A percentile compares a stretch with the other conserved stretches of the same genome.
phyloP scores from a whole-genome alignment of 2,888 invertebrate genomes.

The Lepetodrilus schrolli region DNA sequence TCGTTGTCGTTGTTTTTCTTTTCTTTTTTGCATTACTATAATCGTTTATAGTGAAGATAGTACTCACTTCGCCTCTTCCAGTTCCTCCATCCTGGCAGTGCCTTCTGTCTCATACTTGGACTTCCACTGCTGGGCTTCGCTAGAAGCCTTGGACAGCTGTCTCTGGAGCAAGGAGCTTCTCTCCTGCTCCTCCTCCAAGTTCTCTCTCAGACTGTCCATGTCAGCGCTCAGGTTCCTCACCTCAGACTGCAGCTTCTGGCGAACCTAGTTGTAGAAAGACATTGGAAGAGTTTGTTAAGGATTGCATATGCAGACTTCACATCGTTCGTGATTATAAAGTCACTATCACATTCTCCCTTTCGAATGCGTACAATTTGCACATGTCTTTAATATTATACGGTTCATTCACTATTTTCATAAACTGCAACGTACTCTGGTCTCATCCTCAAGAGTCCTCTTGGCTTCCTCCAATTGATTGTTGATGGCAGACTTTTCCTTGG shows the following conservation, averaged over 20 bases:
- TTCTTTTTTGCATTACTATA: too few species aligned
- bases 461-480: conserved; percentile 98
- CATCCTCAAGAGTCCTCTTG: conserved; percentile 97
- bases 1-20: too few species aligned
- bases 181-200: conserved; percentile 99
- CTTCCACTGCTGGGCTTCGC: conserved; percentile 97
- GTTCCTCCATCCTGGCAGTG: conserved; percentile 78
- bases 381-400: neutral
- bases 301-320: neutral
- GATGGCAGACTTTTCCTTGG: conserved; percentile 92
- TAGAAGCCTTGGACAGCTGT: conserved; percentile 98
- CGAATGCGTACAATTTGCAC: neutral
- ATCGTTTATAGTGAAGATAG: too few species aligned
- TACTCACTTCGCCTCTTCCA: conserved; percentile 76
- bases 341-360: neutral
- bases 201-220: conserved; percentile 98
- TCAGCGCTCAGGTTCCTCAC: conserved; percentile 99
- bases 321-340: neutral
- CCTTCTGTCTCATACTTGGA: conserved; percentile 95
- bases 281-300: neutral
- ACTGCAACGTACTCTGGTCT: conserved; percentile 78
- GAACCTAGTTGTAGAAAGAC: conserved; percentile 44
- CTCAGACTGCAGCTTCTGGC: conserved; percentile 79
- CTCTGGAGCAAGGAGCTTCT: conserved; percentile 98
- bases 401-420: neutral